Evolutionary conservation across 2,888 invertebrate species (phyloP).

Genomic region (Lithophane leautieri): DNA sequence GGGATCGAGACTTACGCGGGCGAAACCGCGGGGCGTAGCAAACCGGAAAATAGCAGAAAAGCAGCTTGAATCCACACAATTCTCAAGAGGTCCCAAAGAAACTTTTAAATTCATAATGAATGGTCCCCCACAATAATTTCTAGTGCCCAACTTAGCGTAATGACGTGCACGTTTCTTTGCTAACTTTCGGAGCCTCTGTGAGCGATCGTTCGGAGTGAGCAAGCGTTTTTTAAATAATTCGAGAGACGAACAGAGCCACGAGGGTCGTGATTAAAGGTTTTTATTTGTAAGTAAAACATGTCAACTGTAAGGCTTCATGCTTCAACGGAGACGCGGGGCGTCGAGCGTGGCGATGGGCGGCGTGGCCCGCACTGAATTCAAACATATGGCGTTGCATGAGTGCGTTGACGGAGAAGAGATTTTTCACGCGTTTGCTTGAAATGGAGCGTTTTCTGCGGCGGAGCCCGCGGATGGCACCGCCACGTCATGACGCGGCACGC

Average conservation of each 20-base stretch:
- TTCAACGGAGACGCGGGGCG: no score
- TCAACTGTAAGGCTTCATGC: no score
- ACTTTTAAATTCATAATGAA: slow-evolving; percentile 8
- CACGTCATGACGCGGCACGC: no score
- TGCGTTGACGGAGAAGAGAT: no score
- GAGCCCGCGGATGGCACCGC: no score
- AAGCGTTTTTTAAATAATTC: slow-evolving; percentile 19
- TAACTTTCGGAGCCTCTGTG: slow-evolving; percentile 1
- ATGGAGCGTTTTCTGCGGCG: no score
- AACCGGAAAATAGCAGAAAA: neutral
- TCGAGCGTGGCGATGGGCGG: no score
- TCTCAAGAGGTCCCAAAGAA: neutral
- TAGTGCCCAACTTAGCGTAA: slow-evolving; percentile 19
- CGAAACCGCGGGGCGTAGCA: no score
- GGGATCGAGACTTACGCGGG: no score
- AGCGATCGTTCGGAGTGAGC: slow-evolving; percentile 30
- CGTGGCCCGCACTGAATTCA: no score
- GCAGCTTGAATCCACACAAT: neutral
- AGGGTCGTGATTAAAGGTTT: neutral
- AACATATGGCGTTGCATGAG: no score
- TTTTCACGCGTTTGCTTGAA: no score
- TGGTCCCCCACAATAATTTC: slow-evolving; percentile 3
- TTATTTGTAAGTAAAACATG: neutral
- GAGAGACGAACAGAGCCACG: neutral
- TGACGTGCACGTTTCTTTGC: slow-evolving; percentile 16